Percentiles rank a stretch among this genome's conserved stretches.
Conservation (phyloP, 2,797 vertebrate genomes). For the Anguilla pacifica region DNA sequence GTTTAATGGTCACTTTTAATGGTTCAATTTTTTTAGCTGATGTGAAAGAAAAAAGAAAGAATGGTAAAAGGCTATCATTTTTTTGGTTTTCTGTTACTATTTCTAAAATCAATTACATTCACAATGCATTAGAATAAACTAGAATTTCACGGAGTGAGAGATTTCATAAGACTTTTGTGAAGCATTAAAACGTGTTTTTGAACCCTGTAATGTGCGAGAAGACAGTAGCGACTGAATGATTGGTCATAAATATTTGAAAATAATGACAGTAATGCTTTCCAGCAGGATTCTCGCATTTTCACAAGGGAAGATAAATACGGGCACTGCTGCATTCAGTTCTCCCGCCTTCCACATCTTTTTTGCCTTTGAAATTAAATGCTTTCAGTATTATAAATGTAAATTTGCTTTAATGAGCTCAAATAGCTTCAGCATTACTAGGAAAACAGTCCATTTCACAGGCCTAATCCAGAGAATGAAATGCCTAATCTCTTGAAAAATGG, state of each 20-base stretch:
- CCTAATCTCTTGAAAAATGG: conserved; percentile 22
- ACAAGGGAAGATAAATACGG: background rate
- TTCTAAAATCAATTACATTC: conserved; percentile 12
- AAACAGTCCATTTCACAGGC: background rate
- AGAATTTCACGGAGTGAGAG: background rate
- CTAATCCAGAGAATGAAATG: conserved; percentile 26
- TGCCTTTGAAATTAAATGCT: background rate
- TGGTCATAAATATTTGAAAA: conserved; percentile 18
- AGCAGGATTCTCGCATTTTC: background rate
- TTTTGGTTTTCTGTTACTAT: background rate
- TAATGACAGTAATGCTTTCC: background rate
- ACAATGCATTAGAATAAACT: background rate
- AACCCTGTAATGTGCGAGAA: background rate
- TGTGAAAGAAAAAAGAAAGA: background rate
- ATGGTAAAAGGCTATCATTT: background rate
- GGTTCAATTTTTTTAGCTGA: background rate
- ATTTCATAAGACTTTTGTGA: background rate
- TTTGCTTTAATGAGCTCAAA: conserved; percentile 12
- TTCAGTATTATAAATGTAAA: conserved; percentile 9
- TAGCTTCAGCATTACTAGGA: conserved; percentile 1
- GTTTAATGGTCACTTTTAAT: conserved; percentile 9
- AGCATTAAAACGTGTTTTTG: background rate
- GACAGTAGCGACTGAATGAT: background rate
- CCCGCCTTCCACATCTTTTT: background rate
- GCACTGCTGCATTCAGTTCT: background rate